Conservation (phyloP, 2,888 invertebrate species). For the Teinopalpus imperialis region DNA sequence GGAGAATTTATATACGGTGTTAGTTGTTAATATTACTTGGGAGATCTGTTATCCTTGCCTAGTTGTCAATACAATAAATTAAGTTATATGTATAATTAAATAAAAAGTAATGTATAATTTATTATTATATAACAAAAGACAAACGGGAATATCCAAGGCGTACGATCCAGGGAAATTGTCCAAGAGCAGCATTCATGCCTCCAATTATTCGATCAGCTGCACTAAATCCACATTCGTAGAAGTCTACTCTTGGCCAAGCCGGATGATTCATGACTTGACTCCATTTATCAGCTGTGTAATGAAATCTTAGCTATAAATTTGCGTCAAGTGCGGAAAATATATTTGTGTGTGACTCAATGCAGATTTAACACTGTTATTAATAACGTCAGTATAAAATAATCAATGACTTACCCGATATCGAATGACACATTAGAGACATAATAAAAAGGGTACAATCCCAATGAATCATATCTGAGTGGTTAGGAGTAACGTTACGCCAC, state of each 20-base stretch:
- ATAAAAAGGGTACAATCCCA: conserved; percentile 4
- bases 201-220: conserved; percentile 83
- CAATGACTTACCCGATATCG: conserved; percentile 12
- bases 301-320: no score
- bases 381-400: no score
- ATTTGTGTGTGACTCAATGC: no score
- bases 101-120: no score
- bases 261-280: conserved; percentile 49
- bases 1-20: no score
- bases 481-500: conserved; percentile 3
- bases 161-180: conserved; percentile 84
- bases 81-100: no score
- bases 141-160: conserved; percentile 76
- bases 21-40: no score
- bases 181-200: conserved; percentile 80
- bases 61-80: no score
- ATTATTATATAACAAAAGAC: no score
- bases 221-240: conserved; percentile 79
- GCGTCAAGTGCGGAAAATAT: no score
- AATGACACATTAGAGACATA: not conserved
- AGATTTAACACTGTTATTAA: no score
- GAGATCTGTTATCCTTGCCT: no score
- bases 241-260: conserved; percentile 70
- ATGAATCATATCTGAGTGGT: conserved; percentile 3
- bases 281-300: conserved; percentile 13